Base-by-base conservation (phyloP, 2,113 vertebrate genomes). In the Todiramphus saurophagus region DNA sequence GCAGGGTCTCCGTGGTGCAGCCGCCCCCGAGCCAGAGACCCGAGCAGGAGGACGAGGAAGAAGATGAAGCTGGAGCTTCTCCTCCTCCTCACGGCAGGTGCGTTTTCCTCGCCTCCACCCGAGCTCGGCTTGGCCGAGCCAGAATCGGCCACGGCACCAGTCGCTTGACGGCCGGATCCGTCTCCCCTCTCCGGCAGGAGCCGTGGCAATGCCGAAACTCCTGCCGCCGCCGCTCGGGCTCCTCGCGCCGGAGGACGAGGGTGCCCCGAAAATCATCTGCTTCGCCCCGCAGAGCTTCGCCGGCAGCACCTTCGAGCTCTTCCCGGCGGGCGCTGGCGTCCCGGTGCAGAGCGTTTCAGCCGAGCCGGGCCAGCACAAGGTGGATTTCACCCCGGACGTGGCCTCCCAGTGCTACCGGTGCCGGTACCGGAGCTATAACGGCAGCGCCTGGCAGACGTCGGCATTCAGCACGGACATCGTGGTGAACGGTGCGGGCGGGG, bases 301-400 rank as follows among this genome's bases (percentile, higher is more conserved):
- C 5, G 83, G 80, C 68, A 86, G 85, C 55, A 53, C 77, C 82
- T 82, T 94, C 9, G 70, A 75, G 79, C 84, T 96, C 2, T 16
- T 92, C 3, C 25, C 1, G 7, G 46, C 0, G 7, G 83, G 44
- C 0, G 2, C 64, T 13, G 2, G 13, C 0, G 6, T 2, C 3
- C 39, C 91, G 5, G 1, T 5, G 7, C 74, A 2, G 35, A 74
- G 9, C 16, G 0, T 82, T 5, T 2, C 28, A 0, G 69, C 89
- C 4, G 2, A 41, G 7, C 85, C 64, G 1, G 31, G 7, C 3
- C 60, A 19, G 6, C 35, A 85, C 72, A 3, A 4, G 6, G 91
- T 41, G 4, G 77, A 62, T 15, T 95, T 96, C 43, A 2, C 28
- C 11, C 55, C 95, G 62, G 44, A 72, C 2, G 46, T 9, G 4